A percentile compares a stretch with the other conserved stretches of the same genome.
phyloP scores from a whole-genome alignment of 2,113 vertebrate genomes.

The Pseudopipra pipra region DNA sequence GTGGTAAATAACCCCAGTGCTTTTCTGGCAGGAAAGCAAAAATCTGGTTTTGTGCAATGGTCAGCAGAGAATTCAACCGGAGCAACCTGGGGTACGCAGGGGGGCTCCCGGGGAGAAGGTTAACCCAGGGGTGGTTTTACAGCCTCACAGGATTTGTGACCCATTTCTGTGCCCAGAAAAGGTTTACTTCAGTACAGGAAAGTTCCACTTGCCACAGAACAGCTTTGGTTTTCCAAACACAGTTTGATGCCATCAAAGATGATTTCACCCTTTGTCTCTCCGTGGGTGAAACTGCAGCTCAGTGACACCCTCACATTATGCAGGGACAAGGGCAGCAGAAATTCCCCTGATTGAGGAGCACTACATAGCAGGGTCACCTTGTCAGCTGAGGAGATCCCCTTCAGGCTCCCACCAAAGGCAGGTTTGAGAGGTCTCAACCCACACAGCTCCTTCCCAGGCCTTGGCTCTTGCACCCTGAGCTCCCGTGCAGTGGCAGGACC shows the following conservation, averaged over 20 bases:
- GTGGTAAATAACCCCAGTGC: conserved; percentile 2
- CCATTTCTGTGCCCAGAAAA: not conserved
- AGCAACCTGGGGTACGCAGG: not conserved
- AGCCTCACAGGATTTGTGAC: not conserved
- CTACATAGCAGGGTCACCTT: not conserved
- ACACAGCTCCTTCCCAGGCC: fast-evolving
- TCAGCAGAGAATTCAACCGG: not conserved
- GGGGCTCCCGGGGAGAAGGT: not conserved
- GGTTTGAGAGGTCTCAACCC: not conserved
- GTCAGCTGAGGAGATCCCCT: not conserved
- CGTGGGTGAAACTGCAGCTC: not conserved
- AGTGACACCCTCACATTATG: conserved; percentile 3
- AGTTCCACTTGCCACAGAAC: not conserved
- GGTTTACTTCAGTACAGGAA: not conserved
- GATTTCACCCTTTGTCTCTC: conserved; percentile 1
- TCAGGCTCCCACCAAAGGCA: not conserved
- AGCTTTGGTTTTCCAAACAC: not conserved
- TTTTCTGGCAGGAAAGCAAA: conserved; percentile 13
- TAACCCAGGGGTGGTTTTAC: not conserved
- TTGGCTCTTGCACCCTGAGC: not conserved
- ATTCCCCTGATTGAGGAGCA: not conserved
- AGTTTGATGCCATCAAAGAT: not conserved
- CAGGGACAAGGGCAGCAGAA: not conserved
- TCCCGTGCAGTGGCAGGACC: not conserved
- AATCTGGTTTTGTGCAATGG: not conserved